These are phyloP conservation scores for Anarsia innoxiella DNA, from an alignment of 2,888 invertebrate genomes.

Conservation along the genomic window DNA sequence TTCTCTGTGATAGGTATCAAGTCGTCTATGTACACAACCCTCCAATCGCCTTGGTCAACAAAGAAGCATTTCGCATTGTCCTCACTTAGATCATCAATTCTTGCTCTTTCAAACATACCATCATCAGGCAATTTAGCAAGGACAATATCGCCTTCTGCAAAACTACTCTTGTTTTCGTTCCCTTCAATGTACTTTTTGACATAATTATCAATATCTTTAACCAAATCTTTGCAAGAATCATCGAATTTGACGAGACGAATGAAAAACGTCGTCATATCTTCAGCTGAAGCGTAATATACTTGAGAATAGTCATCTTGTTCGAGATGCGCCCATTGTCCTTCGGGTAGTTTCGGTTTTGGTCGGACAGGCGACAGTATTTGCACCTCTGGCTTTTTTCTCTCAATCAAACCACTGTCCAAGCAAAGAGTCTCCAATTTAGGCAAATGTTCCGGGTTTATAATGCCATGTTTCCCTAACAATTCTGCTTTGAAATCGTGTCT, in stretches of 20 bases:
- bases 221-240: slow-evolving; percentile 43
- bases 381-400: slow-evolving; percentile 16
- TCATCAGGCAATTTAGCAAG: slow-evolving; percentile 67
- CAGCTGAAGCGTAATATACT: slow-evolving; percentile 58
- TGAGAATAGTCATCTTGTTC: slow-evolving; percentile 44
- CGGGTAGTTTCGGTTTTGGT: slow-evolving; percentile 24
- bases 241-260: slow-evolving; percentile 64
- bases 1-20: slow-evolving; percentile 65
- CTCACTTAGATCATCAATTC: slow-evolving; percentile 46
- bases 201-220: slow-evolving; percentile 55
- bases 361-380: no score
- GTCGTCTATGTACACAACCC: slow-evolving; percentile 45
- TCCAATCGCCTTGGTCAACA: slow-evolving; percentile 78
- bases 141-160: slow-evolving; percentile 55
- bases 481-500: slow-evolving; percentile 70
- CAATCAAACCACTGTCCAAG: slow-evolving; percentile 32
- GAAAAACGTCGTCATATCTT: slow-evolving; percentile 64
- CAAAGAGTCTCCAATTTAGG: slow-evolving; percentile 61
- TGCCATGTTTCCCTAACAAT: slow-evolving; percentile 57
- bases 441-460: slow-evolving; percentile 64
- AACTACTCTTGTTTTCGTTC: slow-evolving; percentile 34
- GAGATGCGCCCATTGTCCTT: slow-evolving; percentile 66
- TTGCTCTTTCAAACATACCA: slow-evolving; percentile 54
- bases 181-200: slow-evolving; percentile 27
- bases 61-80: slow-evolving; percentile 73